Evolutionary conservation across 2,888 invertebrate genomes (phyloP), one percentile per base, ranked within the genome.

Genomic region (Melinaea menophilus): DNA sequence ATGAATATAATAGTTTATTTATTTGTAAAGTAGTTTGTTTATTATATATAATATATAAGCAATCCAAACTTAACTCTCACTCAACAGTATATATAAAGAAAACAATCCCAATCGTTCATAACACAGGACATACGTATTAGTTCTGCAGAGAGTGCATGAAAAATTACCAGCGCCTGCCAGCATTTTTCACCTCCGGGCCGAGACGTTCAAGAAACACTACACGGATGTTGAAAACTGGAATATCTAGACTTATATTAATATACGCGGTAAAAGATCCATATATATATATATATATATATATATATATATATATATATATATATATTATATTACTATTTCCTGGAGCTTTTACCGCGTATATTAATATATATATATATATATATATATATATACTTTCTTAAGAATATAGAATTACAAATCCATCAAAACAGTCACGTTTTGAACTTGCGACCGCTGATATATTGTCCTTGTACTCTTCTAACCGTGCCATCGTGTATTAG

Each of bases 131-230:
- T 64, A 69, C 65, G 64, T 63, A 69, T 69, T 68, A 68, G 68
- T 60, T 62, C 64, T 59, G 65, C 54, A 58, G 59, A 68, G 59
- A 59, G 65, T 62, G 58, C 62, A 62, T 69, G 70, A 70, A 68
- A 69, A 70, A 70, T 70, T 65, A 66, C 62, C 56, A 54, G 55
- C 58, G 62, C 62, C 60, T 65, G 69, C 64, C 63, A 70, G 41
- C 69, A 70, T 70, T 69, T 70, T 70, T 70, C 70, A 70, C 70
- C 67, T 70, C 67, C 68, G 63, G 59, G 60, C 62, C 33, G 62
- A 60, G 65, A 65, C 63, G 62, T 55, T 64, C 65, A 62, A 60
- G 63, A 62, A 60, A 64, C 67, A 59, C 7, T 56, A 37, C 56
- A 5, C 7, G 22, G 69, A 58, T 47, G 4, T 55, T 65, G 37